phyloP scores from a whole-genome alignment of 2,888 invertebrate species.

The Danaus chrysippus region DNA sequence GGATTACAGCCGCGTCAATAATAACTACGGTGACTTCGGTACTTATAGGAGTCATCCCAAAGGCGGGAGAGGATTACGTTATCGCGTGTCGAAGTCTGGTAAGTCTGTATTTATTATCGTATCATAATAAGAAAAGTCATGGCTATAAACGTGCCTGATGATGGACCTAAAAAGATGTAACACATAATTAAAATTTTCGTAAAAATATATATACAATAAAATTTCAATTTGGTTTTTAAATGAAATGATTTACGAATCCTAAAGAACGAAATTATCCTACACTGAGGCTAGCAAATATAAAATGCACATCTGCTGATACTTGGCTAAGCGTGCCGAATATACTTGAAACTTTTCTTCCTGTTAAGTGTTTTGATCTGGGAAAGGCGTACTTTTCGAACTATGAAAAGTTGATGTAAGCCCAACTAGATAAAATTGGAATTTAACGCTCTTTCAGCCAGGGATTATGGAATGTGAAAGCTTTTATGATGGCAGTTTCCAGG shows the following conservation, averaged over 20 bases:
- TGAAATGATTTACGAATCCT: no score
- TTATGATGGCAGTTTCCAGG: slow-evolving; percentile 7
- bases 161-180: no score
- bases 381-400: slow-evolving; percentile 9
- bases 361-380: slow-evolving; percentile 14
- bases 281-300: background rate
- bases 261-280: background rate
- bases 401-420: slow-evolving; percentile 20
- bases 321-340: slow-evolving; percentile 8
- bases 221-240: no score
- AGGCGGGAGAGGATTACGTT: slow-evolving; percentile 68
- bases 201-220: no score
- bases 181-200: no score
- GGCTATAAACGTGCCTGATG: no score
- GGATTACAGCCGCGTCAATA: slow-evolving; percentile 78
- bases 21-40: slow-evolving; percentile 73
- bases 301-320: background rate
- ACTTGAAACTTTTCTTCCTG: slow-evolving; percentile 7
- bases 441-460: slow-evolving; percentile 10
- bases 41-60: slow-evolving; percentile 70
- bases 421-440: slow-evolving; percentile 21
- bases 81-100: slow-evolving; percentile 72
- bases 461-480: slow-evolving; percentile 10
- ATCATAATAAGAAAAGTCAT: no score
- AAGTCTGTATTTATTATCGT: slow-evolving; percentile 37